Evolutionary conservation across 1,140 invertebrate genomes (phyloP).

Genomic region (Anoplophora glabripennis): DNA sequence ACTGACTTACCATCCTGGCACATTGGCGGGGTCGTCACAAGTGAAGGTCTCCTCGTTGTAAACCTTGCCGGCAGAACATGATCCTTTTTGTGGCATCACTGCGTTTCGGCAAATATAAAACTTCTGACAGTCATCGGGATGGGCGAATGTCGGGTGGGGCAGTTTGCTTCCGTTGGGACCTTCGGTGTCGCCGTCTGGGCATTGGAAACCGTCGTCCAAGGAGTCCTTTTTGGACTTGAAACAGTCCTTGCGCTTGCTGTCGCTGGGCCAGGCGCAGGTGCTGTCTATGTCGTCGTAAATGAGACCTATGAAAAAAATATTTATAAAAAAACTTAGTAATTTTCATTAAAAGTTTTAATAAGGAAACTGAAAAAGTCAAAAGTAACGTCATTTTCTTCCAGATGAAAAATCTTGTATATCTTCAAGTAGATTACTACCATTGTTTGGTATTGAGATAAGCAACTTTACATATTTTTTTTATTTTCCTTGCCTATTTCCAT

Average conservation of each 20-base stretch:
- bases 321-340: too few relatives aligned
- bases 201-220: slow-evolving; percentile 74
- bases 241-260: slow-evolving; percentile 60
- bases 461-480: too few relatives aligned
- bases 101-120: slow-evolving; percentile 84
- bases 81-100: slow-evolving; percentile 70
- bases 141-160: slow-evolving; percentile 77
- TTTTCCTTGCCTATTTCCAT: too few relatives aligned
- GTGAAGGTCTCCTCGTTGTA: slow-evolving; percentile 79
- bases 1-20: slow-evolving; percentile 74
- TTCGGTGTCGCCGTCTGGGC: slow-evolving; percentile 67
- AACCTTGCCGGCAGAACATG: slow-evolving; percentile 71
- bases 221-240: slow-evolving; percentile 62
- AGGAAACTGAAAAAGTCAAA: too few relatives aligned
- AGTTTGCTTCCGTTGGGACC: slow-evolving; percentile 67
- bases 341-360: too few relatives aligned
- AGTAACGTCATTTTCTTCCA: too few relatives aligned
- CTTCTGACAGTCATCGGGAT: slow-evolving; percentile 79
- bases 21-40: slow-evolving; percentile 77
- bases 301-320: slow-evolving; percentile 12
- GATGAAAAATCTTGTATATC: too few relatives aligned
- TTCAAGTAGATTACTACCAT: too few relatives aligned
- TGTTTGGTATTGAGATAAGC: too few relatives aligned
- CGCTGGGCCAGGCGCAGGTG: slow-evolving; percentile 71
- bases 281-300: slow-evolving; percentile 73